Evolutionary conservation across 2,113 vertebrate species (phyloP).

Genomic region (Arizona elegans): DNA sequence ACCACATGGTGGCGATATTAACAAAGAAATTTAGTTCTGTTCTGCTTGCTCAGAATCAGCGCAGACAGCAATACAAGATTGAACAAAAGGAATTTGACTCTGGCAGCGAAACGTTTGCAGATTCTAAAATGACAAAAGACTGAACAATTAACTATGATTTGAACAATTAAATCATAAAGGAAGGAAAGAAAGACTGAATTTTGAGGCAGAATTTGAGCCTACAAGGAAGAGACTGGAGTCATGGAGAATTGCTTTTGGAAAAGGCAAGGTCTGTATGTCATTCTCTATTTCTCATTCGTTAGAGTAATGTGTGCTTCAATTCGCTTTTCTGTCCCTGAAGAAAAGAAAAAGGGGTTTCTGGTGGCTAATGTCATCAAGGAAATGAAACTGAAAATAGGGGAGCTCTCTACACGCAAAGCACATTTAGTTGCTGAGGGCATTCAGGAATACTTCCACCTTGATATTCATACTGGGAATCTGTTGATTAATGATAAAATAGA

Average conservation of each 20-base stretch:
- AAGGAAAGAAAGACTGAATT: not conserved
- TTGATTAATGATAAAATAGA: constrained; percentile 65
- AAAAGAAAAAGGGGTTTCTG: constrained; percentile 66
- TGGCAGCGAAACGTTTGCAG: not conserved
- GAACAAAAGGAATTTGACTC: not conserved
- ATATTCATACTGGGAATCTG: not conserved
- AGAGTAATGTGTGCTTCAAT: constrained; percentile 37
- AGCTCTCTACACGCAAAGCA: constrained; percentile 28
- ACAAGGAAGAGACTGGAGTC: not conserved
- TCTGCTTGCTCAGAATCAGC: too few species aligned
- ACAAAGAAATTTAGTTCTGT: not conserved
- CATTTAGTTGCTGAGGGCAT: constrained; percentile 50
- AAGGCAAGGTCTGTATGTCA: constrained; percentile 6
- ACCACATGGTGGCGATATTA: constrained; percentile 2
- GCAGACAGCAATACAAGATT: not conserved
- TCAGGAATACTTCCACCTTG: constrained; percentile 62
- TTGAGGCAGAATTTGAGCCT: not conserved
- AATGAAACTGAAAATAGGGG: constrained; percentile 47
- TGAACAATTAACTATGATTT: not conserved
- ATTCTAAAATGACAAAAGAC: not conserved
- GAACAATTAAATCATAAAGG: not conserved
- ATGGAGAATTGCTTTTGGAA: not conserved
- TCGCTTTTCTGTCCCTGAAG: constrained; percentile 72
- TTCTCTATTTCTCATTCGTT: not conserved
- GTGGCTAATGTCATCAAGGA: constrained; percentile 65